Evolutionary conservation across 2,888 invertebrate species (phyloP).

Genomic region (Philaethria dido): DNA sequence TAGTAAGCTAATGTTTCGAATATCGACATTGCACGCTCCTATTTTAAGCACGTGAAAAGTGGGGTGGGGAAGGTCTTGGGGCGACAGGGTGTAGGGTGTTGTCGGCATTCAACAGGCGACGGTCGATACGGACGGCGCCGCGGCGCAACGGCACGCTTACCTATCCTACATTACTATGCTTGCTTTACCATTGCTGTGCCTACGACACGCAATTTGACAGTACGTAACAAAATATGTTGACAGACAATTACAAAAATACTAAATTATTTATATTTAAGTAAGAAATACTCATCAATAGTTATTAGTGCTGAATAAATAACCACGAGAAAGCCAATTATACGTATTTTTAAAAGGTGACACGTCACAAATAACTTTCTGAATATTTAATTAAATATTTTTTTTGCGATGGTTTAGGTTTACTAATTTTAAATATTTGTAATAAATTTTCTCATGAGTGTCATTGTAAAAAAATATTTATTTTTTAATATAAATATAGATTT

Average conservation of each 20-base stretch:
- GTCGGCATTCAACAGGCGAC: slow-evolving; percentile 82
- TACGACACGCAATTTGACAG: background rate
- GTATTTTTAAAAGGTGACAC: background rate
- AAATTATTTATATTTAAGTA: too few relatives aligned
- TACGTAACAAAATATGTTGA: background rate
- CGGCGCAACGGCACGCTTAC: slow-evolving; percentile 66
- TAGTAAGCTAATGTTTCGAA: slow-evolving; percentile 75
- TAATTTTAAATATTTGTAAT: background rate
- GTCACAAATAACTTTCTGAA: background rate
- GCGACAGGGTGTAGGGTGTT: slow-evolving; percentile 55
- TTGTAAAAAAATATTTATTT: background rate
- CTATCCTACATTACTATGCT: slow-evolving; percentile 48
- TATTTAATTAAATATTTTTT: background rate
- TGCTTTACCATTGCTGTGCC: slow-evolving; percentile 9
- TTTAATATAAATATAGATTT: background rate
- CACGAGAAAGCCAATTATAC: background rate
- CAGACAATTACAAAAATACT: background rate
- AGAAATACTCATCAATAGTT: background rate
- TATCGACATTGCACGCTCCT: slow-evolving; percentile 80
- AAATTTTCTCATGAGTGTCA: background rate
- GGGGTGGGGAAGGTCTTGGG: slow-evolving; percentile 67
- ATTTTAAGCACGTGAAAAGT: slow-evolving; percentile 82
- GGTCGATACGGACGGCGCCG: slow-evolving; percentile 78
- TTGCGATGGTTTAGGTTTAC: background rate
- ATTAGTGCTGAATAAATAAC: background rate